phyloP scores from a whole-genome alignment of 2,113 vertebrate genomes.

The Charina bottae region DNA sequence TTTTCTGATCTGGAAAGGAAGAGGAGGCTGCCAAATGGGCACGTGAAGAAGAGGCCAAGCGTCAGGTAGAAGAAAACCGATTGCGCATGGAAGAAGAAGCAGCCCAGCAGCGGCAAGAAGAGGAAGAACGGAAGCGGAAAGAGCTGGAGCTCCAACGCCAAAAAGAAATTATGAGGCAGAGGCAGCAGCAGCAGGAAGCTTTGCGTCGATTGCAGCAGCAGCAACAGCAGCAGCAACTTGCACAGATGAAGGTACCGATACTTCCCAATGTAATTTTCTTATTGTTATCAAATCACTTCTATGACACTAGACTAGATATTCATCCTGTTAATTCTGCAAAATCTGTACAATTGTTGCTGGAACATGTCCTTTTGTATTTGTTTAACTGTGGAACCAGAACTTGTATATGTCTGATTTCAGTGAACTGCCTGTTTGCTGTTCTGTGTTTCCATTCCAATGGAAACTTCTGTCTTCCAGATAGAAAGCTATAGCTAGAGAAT shows the following conservation, averaged over 20 bases:
- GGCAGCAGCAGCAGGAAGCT: slow-evolving; percentile 89
- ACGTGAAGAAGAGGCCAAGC: slow-evolving; percentile 79
- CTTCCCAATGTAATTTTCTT: neutral
- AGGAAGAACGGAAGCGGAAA: slow-evolving; percentile 84
- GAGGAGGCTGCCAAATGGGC: slow-evolving; percentile 83
- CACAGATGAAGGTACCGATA: slow-evolving; percentile 92
- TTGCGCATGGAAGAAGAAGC: slow-evolving; percentile 88
- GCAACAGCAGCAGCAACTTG: slow-evolving; percentile 94
- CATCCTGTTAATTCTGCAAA: neutral
- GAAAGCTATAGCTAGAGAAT: neutral
- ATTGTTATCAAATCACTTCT: neutral
- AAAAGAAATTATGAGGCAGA: slow-evolving; percentile 81
- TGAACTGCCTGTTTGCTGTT: neutral
- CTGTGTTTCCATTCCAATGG: neutral
- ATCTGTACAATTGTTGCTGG: neutral
- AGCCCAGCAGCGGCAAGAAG: slow-evolving; percentile 82
- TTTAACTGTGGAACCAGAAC: neutral
- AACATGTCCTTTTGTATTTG: neutral
- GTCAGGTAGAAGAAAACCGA: slow-evolving; percentile 86
- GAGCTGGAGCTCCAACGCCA: slow-evolving; percentile 83
- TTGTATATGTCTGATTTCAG: neutral
- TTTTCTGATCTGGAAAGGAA: slow-evolving; percentile 79
- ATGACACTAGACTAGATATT: neutral
- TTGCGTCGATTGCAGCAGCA: slow-evolving; percentile 91
- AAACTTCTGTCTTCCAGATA: neutral